phyloP scores from a whole-genome alignment of 2,113 vertebrate genomes.

The Bostrychus sinensis region DNA sequence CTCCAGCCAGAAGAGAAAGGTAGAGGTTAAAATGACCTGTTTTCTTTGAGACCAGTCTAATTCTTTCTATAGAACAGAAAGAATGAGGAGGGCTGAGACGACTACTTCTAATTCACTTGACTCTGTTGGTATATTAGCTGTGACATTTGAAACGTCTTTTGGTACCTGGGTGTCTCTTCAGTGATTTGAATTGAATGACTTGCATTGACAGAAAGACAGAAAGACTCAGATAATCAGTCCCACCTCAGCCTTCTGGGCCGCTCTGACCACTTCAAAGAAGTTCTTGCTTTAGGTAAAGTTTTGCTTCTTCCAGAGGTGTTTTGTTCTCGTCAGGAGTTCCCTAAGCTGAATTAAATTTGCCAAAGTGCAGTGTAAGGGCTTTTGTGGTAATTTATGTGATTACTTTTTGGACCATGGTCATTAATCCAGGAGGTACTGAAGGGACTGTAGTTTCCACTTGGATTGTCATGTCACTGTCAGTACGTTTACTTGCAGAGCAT shows the following conservation, averaged over 20 bases:
- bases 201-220: conserved; percentile 37
- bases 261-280: conserved; percentile 30
- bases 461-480: no score
- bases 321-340: conserved; percentile 28
- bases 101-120: no score
- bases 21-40: no score
- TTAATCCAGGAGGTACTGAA: conserved; percentile 10
- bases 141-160: conserved; percentile 12
- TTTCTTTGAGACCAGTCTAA: no score
- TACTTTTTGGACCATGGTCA: conserved; percentile 30
- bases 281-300: conserved; percentile 20
- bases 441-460: background rate
- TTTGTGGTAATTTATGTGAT: conserved; percentile 36
- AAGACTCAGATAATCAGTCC: conserved; percentile 28
- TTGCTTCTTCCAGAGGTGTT: conserved; percentile 7
- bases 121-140: conserved; percentile 40
- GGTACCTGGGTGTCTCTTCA: conserved; percentile 12
- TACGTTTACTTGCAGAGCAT: no score
- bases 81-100: no score
- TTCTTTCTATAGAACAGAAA: no score
- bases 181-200: conserved; percentile 39
- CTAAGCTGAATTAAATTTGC: conserved; percentile 39
- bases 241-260: conserved; percentile 28
- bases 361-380: conserved; percentile 39
- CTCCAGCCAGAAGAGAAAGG: no score